Base-by-base conservation (phyloP, 2,113 vertebrate species). In the Brachypteracias leptosomus region DNA sequence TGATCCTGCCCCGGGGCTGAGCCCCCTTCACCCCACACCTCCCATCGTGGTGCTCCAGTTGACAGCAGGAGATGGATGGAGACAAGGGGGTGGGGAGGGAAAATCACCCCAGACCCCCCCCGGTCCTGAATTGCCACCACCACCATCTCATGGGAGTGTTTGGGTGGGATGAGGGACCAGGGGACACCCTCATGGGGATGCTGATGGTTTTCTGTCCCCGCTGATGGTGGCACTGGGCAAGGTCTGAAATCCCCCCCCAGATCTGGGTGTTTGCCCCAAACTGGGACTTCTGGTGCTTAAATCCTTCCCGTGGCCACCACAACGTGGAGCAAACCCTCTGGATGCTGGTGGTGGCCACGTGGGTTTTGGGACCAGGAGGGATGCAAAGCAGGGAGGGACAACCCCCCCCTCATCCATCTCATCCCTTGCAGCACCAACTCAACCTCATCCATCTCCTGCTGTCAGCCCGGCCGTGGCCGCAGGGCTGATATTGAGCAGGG, bases 311-410 rank as follows among this genome's bases (percentile, higher is more conserved):
- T 4, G 25, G 21, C 42, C 17, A 2, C 18, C 0, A 0, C 10
- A 44, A 10, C 1, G 0, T 10, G 4, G 51, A 40, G 18, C 10
- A 15, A 13, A 35, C 17, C 15, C 46, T 1, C 2, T 4, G 0
- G 4, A 12, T 0, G 3, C 65, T 55, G 31, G 21, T 6, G 24
- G 66, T 3, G 9, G 25, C 29, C 42, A 13, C 3, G 3, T 0
- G 4, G 17, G 6, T 11, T 74, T 57, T 40, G 76, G 40, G n/a
- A 61, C 3, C 0, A 2, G 33, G 52, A 19, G 0, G 10, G 75
- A 7, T 28, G 72, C 16, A 49, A 11, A 31, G 3, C 1, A 1
- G 16, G 26, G 9, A 86, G 51, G 21, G n/a, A 6, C 2, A 67
- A 4, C 6, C 3, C 74, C 22, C 17, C 10, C 55, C 0, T 0